A percentile compares a stretch with the other conserved stretches of the same genome.
phyloP scores from a whole-genome alignment of 2,113 vertebrate species.

The Gavialis gangeticus region DNA sequence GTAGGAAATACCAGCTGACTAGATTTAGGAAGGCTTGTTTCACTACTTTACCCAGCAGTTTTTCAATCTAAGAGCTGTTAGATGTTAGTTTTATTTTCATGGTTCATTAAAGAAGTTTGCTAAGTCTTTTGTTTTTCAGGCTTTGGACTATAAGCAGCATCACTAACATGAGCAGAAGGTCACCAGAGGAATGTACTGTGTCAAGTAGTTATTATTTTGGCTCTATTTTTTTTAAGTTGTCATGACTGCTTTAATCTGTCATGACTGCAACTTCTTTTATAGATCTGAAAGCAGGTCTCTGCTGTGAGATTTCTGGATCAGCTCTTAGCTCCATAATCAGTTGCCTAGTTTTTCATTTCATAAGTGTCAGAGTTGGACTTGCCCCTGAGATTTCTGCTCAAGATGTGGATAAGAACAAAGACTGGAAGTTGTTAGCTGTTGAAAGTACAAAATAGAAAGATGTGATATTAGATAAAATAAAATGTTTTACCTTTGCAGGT shows the following conservation, averaged over 20 bases:
- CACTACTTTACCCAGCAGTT: neutral
- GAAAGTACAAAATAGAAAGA: neutral
- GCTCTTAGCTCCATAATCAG: neutral
- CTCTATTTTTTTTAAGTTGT: neutral
- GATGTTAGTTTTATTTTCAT: neutral
- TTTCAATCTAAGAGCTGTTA: neutral
- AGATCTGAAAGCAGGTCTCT: constrained; percentile 15
- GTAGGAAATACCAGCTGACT: neutral
- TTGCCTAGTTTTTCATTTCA: neutral
- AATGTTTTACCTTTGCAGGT: neutral
- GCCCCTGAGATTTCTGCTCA: constrained; percentile 18
- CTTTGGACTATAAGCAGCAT: neutral
- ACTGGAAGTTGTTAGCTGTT: neutral
- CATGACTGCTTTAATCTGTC: neutral
- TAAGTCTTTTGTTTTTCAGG: neutral
- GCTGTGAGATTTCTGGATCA: neutral
- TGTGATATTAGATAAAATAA: constrained; percentile 6
- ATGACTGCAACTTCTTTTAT: neutral
- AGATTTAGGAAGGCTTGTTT: neutral
- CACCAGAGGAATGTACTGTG: neutral
- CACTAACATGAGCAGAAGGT: neutral
- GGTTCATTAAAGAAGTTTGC: neutral
- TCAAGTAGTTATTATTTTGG: neutral
- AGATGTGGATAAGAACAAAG: neutral
- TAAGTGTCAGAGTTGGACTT: neutral